phyloP scores from a whole-genome alignment of 1,140 invertebrate genomes.

The Drosophila ogumai region DNA sequence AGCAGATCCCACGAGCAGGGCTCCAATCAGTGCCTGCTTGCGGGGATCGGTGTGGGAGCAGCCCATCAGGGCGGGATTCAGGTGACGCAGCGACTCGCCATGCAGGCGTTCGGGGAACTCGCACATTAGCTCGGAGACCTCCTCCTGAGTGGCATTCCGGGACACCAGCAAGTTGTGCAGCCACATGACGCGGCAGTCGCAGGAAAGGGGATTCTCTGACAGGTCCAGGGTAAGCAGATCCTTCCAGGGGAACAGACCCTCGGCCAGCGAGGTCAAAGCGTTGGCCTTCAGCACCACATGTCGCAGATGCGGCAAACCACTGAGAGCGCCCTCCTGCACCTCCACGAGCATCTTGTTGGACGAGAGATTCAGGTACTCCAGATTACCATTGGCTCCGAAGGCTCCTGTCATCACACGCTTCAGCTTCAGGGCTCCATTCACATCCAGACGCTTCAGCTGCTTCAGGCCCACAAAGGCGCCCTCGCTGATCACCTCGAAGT shows the following conservation, averaged over 20 bases:
- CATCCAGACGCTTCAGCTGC: constrained; percentile 91
- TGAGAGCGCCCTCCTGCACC: constrained; percentile 91
- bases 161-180: constrained; percentile 90
- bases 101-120: constrained; percentile 89
- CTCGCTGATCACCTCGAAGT: constrained; percentile 89
- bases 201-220: constrained; percentile 92
- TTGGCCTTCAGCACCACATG: constrained; percentile 92
- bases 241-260: constrained; percentile 91
- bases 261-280: constrained; percentile 90
- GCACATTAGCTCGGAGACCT: constrained; percentile 88
- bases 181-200: constrained; percentile 93
- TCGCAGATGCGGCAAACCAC: constrained; percentile 91
- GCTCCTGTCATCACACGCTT: constrained; percentile 90
- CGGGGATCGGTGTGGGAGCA: constrained; percentile 91
- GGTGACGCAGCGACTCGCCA: constrained; percentile 88
- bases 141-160: constrained; percentile 88
- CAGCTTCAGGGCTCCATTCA: constrained; percentile 91
- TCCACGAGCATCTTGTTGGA: constrained; percentile 90
- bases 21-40: constrained; percentile 92
- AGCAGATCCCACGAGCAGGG: constrained; percentile 89
- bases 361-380: constrained; percentile 91
- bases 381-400: constrained; percentile 91
- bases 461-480: constrained; percentile 91
- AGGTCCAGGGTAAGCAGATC: constrained; percentile 91
- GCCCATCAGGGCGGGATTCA: constrained; percentile 91